These are phyloP conservation scores for Monochamus saltuarius DNA, from an alignment of 1,140 invertebrate species.

Conservation along the genomic window DNA sequence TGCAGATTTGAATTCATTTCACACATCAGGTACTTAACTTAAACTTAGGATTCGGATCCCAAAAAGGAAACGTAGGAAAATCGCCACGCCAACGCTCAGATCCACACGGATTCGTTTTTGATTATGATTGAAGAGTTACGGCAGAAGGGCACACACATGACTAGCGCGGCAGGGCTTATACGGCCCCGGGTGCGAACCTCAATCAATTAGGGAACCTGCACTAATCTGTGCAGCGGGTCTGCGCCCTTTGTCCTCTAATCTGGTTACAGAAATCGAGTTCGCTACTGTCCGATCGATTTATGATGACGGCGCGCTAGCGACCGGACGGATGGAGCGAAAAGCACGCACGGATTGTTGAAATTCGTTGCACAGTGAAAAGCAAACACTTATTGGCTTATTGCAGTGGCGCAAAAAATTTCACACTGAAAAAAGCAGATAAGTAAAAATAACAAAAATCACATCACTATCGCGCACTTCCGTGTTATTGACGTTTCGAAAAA, in stretches of 20 bases:
- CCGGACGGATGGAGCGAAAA: too few relatives aligned
- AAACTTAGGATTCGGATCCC: not conserved
- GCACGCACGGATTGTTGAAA: not conserved
- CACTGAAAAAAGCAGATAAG: too few relatives aligned
- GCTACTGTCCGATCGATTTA: slow-evolving; percentile 11
- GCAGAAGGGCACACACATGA: slow-evolving; percentile 2
- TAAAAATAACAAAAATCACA: too few relatives aligned
- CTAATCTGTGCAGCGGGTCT: slow-evolving; percentile 28
- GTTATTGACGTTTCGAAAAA: too few relatives aligned
- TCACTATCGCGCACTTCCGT: too few relatives aligned
- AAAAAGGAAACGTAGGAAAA: too few relatives aligned
- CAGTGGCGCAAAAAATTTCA: not conserved
- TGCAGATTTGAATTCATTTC: too few relatives aligned
- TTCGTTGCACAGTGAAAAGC: too few relatives aligned
- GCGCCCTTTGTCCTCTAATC: slow-evolving; percentile 32
- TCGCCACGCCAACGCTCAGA: too few relatives aligned
- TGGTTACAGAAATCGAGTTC: slow-evolving; percentile 40
- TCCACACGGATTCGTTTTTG: slow-evolving; percentile 9
- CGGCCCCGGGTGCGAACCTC: slow-evolving; percentile 28
- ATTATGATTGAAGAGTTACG: slow-evolving; percentile 37
- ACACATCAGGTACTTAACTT: too few relatives aligned
- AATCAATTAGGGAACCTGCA: slow-evolving; percentile 38
- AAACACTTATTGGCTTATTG: not conserved
- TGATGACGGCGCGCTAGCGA: not conserved
- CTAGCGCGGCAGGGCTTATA: slow-evolving; percentile 9